These are phyloP conservation scores for Perdita meconis DNA, from an alignment of 2,888 invertebrate genomes.

Conservation along the genomic window DNA sequence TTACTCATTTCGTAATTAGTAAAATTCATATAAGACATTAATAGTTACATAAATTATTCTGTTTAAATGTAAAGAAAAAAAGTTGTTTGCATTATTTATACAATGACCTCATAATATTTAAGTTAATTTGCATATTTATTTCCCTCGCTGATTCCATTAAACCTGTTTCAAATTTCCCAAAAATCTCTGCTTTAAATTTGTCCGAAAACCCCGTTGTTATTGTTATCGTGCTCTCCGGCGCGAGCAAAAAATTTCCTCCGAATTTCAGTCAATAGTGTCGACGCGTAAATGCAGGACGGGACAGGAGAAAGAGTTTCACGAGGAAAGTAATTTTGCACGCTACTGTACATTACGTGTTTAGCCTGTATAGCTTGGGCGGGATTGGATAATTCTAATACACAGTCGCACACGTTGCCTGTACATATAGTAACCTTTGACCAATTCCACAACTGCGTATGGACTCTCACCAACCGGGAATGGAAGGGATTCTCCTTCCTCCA, in stretches of 20 bases:
- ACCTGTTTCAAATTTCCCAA: conserved; percentile 4
- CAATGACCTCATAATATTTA: too few species aligned
- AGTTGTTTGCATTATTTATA: too few species aligned
- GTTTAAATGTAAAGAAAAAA: too few species aligned
- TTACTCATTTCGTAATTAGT: too few species aligned
- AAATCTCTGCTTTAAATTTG: background rate
- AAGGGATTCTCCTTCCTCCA: conserved; percentile 55
- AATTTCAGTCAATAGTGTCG: conserved; percentile 35
- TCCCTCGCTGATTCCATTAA: too few species aligned
- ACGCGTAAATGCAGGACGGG: background rate
- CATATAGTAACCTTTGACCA: conserved; percentile 77
- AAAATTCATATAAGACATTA: too few species aligned
- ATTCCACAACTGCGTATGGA: conserved; percentile 67
- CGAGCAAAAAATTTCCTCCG: background rate
- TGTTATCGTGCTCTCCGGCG: too few species aligned
- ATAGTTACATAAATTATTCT: too few species aligned
- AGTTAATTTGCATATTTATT: too few species aligned
- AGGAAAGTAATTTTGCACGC: conserved; percentile 61
- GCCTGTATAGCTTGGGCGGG: conserved; percentile 63
- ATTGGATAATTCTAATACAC: conserved; percentile 79
- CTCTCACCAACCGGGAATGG: conserved; percentile 53
- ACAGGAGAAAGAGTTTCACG: conserved; percentile 6
- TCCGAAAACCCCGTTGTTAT: background rate
- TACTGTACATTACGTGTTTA: conserved; percentile 70
- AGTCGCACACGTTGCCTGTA: conserved; percentile 67